These are phyloP conservation scores for Chionomys nivalis DNA, from an alignment of 2,113 vertebrate species.

Conservation along the genomic window DNA sequence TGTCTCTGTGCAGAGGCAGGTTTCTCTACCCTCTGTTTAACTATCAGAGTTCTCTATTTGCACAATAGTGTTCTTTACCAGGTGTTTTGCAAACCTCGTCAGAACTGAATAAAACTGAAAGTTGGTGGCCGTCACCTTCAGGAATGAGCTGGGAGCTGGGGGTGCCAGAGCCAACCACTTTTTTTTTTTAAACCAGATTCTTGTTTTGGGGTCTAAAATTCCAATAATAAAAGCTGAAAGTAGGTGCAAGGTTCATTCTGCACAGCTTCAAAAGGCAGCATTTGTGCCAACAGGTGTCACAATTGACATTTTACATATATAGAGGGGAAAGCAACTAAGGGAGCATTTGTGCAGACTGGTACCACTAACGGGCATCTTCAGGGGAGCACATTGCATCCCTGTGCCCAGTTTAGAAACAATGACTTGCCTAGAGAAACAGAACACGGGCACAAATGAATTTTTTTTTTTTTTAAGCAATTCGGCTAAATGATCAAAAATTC, in stretches of 20 bases:
- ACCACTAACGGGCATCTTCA: neutral
- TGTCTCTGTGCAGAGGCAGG: no score
- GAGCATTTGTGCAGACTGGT: neutral
- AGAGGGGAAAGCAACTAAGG: neutral
- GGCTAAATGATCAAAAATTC: neutral
- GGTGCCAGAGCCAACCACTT: neutral
- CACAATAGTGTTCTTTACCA: no score
- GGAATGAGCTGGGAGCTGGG: neutral
- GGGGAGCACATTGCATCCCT: neutral
- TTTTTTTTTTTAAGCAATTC: slow-evolving; percentile 47
- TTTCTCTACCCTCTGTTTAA: no score
- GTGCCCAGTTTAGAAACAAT: neutral
- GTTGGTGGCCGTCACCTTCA: neutral
- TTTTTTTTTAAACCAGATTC: neutral
- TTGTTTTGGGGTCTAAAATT: neutral
- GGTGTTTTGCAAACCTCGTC: neutral
- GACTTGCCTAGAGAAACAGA: neutral
- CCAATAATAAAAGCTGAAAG: neutral
- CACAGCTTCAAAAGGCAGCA: neutral
- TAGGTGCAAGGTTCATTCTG: neutral
- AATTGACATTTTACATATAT: neutral
- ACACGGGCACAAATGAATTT: neutral
- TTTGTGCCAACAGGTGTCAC: neutral
- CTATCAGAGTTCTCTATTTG: no score
- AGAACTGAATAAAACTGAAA: neutral